Evolutionary conservation across 2,113 vertebrate species (phyloP).

Genomic region (Tricholaema leucomelas): DNA sequence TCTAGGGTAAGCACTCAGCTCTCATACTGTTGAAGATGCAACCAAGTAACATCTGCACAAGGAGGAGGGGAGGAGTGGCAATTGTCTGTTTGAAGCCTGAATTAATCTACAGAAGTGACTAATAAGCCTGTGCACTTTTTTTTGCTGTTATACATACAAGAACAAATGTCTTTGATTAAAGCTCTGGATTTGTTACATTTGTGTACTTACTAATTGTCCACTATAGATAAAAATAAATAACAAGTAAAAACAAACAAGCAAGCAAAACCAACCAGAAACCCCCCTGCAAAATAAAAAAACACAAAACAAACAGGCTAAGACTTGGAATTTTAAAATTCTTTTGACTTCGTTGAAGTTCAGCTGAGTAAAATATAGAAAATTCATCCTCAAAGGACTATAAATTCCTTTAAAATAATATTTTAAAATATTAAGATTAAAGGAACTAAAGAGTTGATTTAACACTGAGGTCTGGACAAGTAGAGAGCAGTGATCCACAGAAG

Average conservation of each 20-base stretch:
- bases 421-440: not conserved
- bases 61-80: not conserved
- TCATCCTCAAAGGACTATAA: not conserved
- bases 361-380: not conserved
- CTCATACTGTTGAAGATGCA: not conserved
- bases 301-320: not conserved
- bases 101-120: not conserved
- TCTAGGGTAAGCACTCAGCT: not conserved
- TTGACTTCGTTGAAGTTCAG: not conserved
- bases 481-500: not conserved
- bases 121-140: not conserved
- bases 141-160: not conserved
- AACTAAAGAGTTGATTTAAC: not conserved
- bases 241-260: not conserved
- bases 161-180: not conserved
- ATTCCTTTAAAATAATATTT: not conserved
- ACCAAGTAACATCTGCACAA: not conserved
- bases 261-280: not conserved
- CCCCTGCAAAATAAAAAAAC: not conserved
- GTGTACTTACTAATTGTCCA: not conserved
- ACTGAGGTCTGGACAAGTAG: not conserved
- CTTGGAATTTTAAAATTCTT: not conserved
- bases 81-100: not conserved
- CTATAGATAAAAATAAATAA: not conserved
- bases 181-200: not conserved